Base-by-base conservation (phyloP, 2,113 vertebrate species). In the Steatornis caripensis region DNA sequence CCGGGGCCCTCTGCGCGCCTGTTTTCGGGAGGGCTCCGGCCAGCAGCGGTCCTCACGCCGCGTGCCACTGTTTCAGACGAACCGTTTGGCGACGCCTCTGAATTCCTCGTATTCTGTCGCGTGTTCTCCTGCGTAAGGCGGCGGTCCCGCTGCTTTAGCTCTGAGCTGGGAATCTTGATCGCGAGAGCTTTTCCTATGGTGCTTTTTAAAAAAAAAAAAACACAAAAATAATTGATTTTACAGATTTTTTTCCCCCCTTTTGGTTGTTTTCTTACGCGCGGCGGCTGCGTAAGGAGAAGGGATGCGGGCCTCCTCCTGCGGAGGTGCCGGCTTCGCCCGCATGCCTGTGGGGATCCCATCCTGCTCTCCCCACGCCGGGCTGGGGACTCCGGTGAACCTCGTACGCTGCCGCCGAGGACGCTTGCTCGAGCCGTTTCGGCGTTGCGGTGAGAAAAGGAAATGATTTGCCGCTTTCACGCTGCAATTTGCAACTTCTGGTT, bases 321-420 rank as follows among this genome's bases (percentile, higher is more conserved):
- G 43, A 68, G 22, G 12, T 48, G 58, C 60, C 6, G 9, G n/a
- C 34, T 82, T 82, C 4, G 2, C 74, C 6, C 0, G 5, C 58
- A 37, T 49, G 43, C 54, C 32, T 30, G 2, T 32, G 53, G 46
- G 46, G 15, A 60, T n/a, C n/a, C 30, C 58, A 36, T 49, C 51
- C 75, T 0, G 0, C 43, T 80, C 21, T 51, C 26, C 46, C 36
- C 66, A 19, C 29, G 53, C 39, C 68, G 30, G 48, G 4, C 51
- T 54, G 37, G 36, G 36, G 51, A 21, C 8, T n/a, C n/a, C n/a
- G n/a, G n/a, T n/a, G n/a, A n/a, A n/a, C 27, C 10, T 11, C 2
- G 0, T 8, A 1, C 0, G 0, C 4, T 3, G 10, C 55, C 15
- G 3, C 10, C 1, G 13, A 39, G 39, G 54, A 13, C 37, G 0